Evolutionary conservation across 1,140 invertebrate species (phyloP).

Genomic region (Pararge aegeria): DNA sequence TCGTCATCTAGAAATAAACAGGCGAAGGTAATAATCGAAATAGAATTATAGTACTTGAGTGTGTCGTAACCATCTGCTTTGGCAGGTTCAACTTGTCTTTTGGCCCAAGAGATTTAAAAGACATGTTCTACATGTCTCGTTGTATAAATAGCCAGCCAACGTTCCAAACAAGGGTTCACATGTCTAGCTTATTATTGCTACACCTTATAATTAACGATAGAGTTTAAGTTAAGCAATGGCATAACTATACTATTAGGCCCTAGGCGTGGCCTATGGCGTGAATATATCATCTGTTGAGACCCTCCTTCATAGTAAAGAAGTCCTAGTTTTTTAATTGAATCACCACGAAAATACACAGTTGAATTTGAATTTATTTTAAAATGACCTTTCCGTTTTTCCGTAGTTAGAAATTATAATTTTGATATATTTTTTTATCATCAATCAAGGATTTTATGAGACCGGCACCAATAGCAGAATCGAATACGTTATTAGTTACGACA

Average conservation of each 20-base stretch:
- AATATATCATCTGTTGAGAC: slow-evolving; percentile 10
- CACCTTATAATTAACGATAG: no score
- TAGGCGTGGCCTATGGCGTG: no score
- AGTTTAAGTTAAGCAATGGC: no score
- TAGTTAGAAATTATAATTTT: no score
- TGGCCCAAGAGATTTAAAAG: slow-evolving; percentile 49
- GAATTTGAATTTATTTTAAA: no score
- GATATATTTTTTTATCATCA: no score
- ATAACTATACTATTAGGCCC: no score
- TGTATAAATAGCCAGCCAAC: slow-evolving; percentile 26
- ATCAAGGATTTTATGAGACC: background rate
- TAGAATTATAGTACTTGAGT: slow-evolving; percentile 71
- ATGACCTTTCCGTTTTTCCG: no score
- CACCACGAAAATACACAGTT: no score
- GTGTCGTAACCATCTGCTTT: slow-evolving; percentile 70
- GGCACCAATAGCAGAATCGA: slow-evolving; percentile 6
- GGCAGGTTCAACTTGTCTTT: slow-evolving; percentile 56
- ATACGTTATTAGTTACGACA: no score
- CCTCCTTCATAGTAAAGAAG: no score
- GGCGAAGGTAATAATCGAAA: slow-evolving; percentile 76
- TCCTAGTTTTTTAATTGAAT: no score
- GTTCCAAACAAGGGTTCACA: slow-evolving; percentile 21
- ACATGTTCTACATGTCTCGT: slow-evolving; percentile 36
- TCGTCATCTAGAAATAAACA: slow-evolving; percentile 76
- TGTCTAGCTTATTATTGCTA: slow-evolving; percentile 3